Base-by-base conservation (phyloP, 2,797 vertebrate genomes). In the Poeciliopsis paucimaculata region DNA sequence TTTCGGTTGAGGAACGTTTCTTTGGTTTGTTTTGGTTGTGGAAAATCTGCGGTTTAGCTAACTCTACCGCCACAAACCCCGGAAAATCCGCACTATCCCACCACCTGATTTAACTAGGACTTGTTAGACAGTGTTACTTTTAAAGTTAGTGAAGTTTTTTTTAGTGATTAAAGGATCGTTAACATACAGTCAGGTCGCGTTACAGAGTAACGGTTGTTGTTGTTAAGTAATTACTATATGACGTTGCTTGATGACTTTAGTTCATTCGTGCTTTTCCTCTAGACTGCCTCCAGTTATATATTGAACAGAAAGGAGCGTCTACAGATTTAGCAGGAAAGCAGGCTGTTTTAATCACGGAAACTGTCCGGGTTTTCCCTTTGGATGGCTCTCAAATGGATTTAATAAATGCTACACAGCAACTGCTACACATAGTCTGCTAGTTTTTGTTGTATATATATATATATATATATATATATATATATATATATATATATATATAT, bases 281-380 rank as follows among this genome's bases (percentile, higher is more conserved):
- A 66, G 20, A 36, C 34, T 36, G 23, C 55, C 41, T 4, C 11
- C 5, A 39, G 16, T 47, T 71, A 70, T n/a, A 16, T 62, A 77
- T 23, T 76, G 1, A 45, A 71, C 16, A 79, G 86, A 90, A 83
- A 62, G 85, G 68, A 73, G 86, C 94, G 93, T 88, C 89, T 94
- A 94, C 93, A 92, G 88, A 92, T 2, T 91, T 94, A 91, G 92
- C 94, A 95, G 90, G 94, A 95, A 95, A 90, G 91, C 90, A 78
- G 75, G 77, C 88, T 86, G 75, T 90, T 82, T 84, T 87, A 92
- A 91, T 93, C 88, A 94, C 93, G 94, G 93, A 95, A 95, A 93
- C 84, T 87, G 87, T 80, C 43, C 79, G 62, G 62, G 84, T 28
- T 57, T 57, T 28, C n/a, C 28, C 15, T 62, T 72, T 82, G 82